phyloP scores from a whole-genome alignment of 1,140 invertebrate species.

The Pseudomyrmex concolor region DNA sequence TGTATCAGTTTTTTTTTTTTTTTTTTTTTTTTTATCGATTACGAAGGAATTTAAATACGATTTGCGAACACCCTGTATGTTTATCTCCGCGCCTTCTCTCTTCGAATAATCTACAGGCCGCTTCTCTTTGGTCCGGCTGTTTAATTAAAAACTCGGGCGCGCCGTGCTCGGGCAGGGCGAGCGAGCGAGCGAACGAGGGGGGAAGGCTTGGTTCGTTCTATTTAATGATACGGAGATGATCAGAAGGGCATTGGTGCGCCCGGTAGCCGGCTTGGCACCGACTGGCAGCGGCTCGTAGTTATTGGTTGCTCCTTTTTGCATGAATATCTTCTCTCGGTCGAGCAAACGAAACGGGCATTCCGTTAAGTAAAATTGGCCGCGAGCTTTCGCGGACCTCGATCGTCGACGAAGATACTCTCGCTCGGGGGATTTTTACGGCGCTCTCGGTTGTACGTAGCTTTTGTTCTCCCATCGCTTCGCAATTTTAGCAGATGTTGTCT shows the following conservation, averaged over 20 bases:
- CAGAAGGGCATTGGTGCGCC: background rate
- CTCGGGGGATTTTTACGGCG: background rate
- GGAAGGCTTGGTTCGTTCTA: background rate
- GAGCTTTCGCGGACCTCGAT: constrained; percentile 8
- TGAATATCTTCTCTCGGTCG: constrained; percentile 15
- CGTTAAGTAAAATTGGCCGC: constrained; percentile 28
- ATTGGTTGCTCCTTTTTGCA: constrained; percentile 30
- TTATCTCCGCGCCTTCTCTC: background rate
- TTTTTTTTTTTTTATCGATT: no score
- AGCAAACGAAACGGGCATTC: background rate
- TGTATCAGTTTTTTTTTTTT: no score
- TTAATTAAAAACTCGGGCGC: constrained; percentile 67
- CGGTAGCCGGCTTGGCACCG: constrained; percentile 6
- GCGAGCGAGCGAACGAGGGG: no score
- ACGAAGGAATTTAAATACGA: background rate
- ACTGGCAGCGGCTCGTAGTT: background rate
- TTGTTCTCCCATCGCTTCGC: constrained; percentile 14
- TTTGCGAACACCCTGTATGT: constrained; percentile 1
- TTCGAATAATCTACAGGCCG: background rate
- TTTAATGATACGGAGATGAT: constrained; percentile 46
- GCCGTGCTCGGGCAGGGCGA: background rate
- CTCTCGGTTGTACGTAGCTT: background rate
- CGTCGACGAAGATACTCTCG: background rate
- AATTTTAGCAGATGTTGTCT: background rate
- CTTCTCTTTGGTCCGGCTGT: constrained; percentile 15